phyloP scores from a whole-genome alignment of 1,140 invertebrate genomes.

The Himalopsyche phryganea region DNA sequence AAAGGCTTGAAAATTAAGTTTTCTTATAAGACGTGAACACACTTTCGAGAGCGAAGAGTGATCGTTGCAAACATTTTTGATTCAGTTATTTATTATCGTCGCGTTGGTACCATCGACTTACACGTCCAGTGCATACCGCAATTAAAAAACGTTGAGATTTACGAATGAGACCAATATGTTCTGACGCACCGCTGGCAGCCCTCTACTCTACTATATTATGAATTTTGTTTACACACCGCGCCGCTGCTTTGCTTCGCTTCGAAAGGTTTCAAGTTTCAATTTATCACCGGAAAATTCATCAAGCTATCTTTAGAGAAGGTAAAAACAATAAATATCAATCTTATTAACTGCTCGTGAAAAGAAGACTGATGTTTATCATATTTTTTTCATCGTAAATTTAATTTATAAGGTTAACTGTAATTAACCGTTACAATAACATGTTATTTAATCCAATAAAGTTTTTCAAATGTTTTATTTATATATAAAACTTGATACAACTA shows the following conservation, averaged over 20 bases:
- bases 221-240: too few relatives aligned
- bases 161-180: not conserved
- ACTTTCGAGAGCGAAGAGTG: not conserved
- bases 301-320: conserved; percentile 5
- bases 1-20: too few relatives aligned
- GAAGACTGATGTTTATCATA: too few relatives aligned
- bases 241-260: not conserved
- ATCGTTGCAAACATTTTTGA: conserved; percentile 12
- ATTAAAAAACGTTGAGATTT: conserved; percentile 13
- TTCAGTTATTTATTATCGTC: conserved; percentile 15
- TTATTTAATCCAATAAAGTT: too few relatives aligned
- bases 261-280: conserved; percentile 12
- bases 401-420: not conserved
- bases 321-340: conserved; percentile 16
- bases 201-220: too few relatives aligned
- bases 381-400: not conserved
- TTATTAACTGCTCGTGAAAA: conserved; percentile 5
- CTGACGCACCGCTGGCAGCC: not conserved
- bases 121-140: conserved; percentile 17
- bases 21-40: too few relatives aligned
- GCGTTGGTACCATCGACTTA: conserved; percentile 3
- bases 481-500: too few relatives aligned
- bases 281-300: conserved; percentile 14
- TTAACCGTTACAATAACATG: too few relatives aligned
- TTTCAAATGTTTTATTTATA: too few relatives aligned